These are phyloP conservation scores for Aramus guarauna DNA, from an alignment of 2,113 vertebrate species.

Conservation along the genomic window DNA sequence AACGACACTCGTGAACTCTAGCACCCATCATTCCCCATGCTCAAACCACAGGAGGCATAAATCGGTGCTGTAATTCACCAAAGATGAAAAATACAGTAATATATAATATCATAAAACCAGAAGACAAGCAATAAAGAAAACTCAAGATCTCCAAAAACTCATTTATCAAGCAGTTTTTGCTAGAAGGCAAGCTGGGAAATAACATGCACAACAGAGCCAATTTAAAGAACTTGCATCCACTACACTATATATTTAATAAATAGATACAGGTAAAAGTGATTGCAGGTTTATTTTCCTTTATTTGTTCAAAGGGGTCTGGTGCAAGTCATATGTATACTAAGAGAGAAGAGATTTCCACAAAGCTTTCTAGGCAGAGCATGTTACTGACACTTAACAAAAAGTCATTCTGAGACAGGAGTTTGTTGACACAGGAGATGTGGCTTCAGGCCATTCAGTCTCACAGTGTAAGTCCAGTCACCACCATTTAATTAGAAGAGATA, in stretches of 20 bases:
- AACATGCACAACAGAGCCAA: neutral
- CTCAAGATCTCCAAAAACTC: neutral
- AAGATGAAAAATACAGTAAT: conserved; percentile 9
- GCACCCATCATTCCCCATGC: neutral
- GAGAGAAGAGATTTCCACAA: neutral
- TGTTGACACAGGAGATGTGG: neutral
- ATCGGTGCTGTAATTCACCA: neutral
- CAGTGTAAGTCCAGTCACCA: neutral
- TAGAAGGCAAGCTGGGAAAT: neutral
- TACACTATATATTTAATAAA: neutral
- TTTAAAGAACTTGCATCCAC: neutral
- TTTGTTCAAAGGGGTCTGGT: neutral
- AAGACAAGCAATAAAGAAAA: conserved; percentile 3
- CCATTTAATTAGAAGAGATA: neutral
- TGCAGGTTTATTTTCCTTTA: neutral
- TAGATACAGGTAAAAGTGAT: neutral
- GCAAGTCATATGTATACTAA: neutral
- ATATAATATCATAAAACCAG: neutral
- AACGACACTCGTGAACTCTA: neutral
- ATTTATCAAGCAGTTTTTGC: conserved; percentile 23
- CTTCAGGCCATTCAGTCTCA: neutral
- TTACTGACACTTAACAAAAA: neutral
- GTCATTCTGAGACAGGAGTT: neutral
- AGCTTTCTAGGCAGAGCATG: neutral
- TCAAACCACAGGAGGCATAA: neutral